Evolutionary conservation across 2,113 vertebrate genomes (phyloP), one percentile per base, ranked within the genome.

Genomic region (Pygoscelis antarcticus): DNA sequence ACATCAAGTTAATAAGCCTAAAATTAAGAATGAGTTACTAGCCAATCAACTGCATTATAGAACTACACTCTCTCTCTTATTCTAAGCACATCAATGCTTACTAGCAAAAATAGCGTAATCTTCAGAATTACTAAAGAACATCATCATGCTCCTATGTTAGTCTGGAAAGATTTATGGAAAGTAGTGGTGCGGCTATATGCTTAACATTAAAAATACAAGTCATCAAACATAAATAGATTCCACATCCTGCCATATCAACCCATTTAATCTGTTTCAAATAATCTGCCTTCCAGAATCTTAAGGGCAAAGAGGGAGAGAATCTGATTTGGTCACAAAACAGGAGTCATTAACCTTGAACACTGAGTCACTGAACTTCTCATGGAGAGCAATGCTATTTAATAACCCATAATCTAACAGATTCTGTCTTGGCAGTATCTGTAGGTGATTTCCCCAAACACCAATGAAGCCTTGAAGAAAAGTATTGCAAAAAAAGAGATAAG

Each of bases 301-400:
- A 79, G 46, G 69, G 52, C 65, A 93, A 60, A 84, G 51, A 70
- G 66, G 19, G 23, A 55, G 15, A 75, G 19, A 64, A 46, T 46
- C 77, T 87, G 94, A 64, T 89, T 86, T 82, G 44, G n/a, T 85
- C 83, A 62, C 77, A 65, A 57, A 69, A 11, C 7, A 47, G 36
- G n/a, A 82, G 18, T 80, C 49, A 26, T 94, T 95, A 96, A 93
- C 87, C 91, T 96, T 85, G 61, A 94, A 47, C 72, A 76, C 49
- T 30, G 64, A 87, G 55, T 66, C 80, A 82, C 26, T 55, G 72
- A 91, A 87, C 77, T 69, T 92, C 36, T 77, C 9, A 20, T 17
- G 44, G 52, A 87, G 49, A 95, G 74, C 88, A 87, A 2, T 58
- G 61, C 57, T 76, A 26, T 61, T 92, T 84, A 79, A 68, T 87